Evolutionary conservation across 2,888 invertebrate genomes (phyloP), one percentile per base, ranked within the genome.

Genomic region (Muschampia plurimacula): DNA sequence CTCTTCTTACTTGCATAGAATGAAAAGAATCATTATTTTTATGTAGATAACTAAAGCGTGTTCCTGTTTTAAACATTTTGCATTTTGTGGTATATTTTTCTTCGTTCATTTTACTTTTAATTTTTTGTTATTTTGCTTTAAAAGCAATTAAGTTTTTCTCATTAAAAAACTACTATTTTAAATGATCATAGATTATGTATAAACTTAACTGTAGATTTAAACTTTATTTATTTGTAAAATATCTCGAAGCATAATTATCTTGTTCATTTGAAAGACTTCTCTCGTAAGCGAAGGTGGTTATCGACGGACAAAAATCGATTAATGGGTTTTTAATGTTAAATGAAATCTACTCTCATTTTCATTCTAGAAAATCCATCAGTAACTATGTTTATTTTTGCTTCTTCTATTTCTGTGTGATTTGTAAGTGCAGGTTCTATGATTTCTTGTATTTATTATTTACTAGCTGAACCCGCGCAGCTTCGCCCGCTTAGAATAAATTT

Each of bases 241-340:
- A 46, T 39, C 39, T 39, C 15, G 39, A 1, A n/a, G 15, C 57
- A 32, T 71, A 66, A 71, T 71, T 66, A 60, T 22, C 49, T 60
- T 60, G 59, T 10, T 32, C 49, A 36, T 32, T 12, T 22, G 22
- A 22, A 32, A 65, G 32, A 44, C 46, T 62, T 44, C 32, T 59
- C 41, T 63, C 12, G 3, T n/a, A 63, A 41, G 15, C 63, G n/a
- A 39, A 41, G 64, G n/a, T 64, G 15, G 36, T 49, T 65, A 46
- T 13, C 65, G 36, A 12, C 22, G 2, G 8, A 22, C 36, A 15
- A 32, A 46, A 55, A 66, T 59, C 64, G 55, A 57, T 64, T 70
- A 57, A 69, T 69, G 64, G 52, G 44, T 64, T 69, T 69, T 64
- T 69, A 69, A 69, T 69, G 69, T 64, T n/a, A 64, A 44, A 59